Base-by-base conservation (phyloP, 35 echinoderm and acorn worm genomes). In the Holothuria glaberrima region DNA sequence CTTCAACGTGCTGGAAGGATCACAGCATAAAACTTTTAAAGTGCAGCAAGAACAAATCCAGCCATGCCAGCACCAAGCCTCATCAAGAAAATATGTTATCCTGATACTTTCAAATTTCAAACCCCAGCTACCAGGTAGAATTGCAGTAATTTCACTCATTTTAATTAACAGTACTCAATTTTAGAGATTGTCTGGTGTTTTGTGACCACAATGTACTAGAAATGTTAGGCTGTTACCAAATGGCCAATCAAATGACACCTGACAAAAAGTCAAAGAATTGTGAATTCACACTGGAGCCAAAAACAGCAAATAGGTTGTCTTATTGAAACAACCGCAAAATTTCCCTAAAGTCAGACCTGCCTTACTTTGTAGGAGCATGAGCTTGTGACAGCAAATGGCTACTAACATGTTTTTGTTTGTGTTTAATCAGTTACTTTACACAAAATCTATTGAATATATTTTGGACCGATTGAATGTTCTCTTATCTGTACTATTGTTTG, bases 11-110 rank as follows among this genome's bases (percentile, higher is more conserved):
- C 82, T 10, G 93, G 93, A 3, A 48, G 93, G 19, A 91, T 94
- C 58, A 94, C 93, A 33, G 89, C 93, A 20, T 94, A 68, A 21
- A 82, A 59, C 16, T 88, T 91, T 48, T 87, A 94, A 50, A 54
- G 67, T 70, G 93, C 89, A 12, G 84, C 68, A 20, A 32, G 82
- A 48, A 94, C 93, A 24, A 48, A 91, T 71, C 75, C 74, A 20
- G 59, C 89, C 9, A 91, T 73, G 36, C 93, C 93, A 16, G 78
- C 93, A 10, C 10, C 44, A 46, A 46, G 44, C 44, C 44, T 46
- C 44, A 46, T n/a, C n/a, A 94, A 88, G 57, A 58, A 71, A 3
- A 91, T 94, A 2, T 91, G 89, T 66, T 88, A 91, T 41, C 93
- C 93, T 10, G 85, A 82, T 31, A 50, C 68, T 27, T 88, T 64